These are phyloP conservation scores for Strigamia crassipes DNA, from an alignment of 2,888 invertebrate genomes.

Conservation along the genomic window DNA sequence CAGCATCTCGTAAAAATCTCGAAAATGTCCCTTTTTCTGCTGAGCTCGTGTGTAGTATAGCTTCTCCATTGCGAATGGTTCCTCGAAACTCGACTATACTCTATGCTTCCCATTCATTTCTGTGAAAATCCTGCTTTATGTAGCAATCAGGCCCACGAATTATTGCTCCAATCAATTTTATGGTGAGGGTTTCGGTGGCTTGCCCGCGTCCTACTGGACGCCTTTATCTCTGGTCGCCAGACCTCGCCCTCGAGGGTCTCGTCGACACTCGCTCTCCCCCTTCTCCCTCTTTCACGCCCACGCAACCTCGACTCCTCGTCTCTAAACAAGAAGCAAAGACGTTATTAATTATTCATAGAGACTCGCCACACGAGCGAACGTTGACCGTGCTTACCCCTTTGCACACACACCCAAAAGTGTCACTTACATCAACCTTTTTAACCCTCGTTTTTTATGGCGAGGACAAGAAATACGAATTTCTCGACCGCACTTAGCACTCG, in stretches of 20 bases:
- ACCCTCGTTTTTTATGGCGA: neutral
- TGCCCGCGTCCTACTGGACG: slow-evolving; percentile 34
- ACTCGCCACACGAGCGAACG: slow-evolving; percentile 42
- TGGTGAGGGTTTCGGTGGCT: slow-evolving; percentile 41
- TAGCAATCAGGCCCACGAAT: slow-evolving; percentile 42
- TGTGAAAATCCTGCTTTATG: slow-evolving; percentile 47
- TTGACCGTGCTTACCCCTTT: slow-evolving; percentile 26
- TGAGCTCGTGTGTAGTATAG: slow-evolving; percentile 14
- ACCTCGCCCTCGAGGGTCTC: slow-evolving; percentile 43
- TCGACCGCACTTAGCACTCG: slow-evolving; percentile 3
- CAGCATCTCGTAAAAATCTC: slow-evolving; percentile 38
- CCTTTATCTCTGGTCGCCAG: slow-evolving; percentile 47
- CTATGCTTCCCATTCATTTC: slow-evolving; percentile 45
- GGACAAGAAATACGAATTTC: slow-evolving; percentile 12
- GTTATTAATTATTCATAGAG: slow-evolving; percentile 38
- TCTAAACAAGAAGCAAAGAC: slow-evolving; percentile 40
- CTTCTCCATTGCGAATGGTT: slow-evolving; percentile 25
- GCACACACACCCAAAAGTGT: slow-evolving; percentile 28
- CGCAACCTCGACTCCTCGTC: slow-evolving; percentile 25
- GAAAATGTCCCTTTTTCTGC: slow-evolving; percentile 33
- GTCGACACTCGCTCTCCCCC: slow-evolving; percentile 33
- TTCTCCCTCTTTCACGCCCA: slow-evolving; percentile 4
- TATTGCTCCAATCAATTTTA: slow-evolving; percentile 45
- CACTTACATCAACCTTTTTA: slow-evolving; percentile 11
- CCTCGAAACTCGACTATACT: slow-evolving; percentile 29